A percentile compares a stretch with the other conserved stretches of the same genome.
These are phyloP conservation scores for Saccostrea echinata DNA, from an alignment of 1,140 invertebrate genomes.

Conservation along the genomic window DNA sequence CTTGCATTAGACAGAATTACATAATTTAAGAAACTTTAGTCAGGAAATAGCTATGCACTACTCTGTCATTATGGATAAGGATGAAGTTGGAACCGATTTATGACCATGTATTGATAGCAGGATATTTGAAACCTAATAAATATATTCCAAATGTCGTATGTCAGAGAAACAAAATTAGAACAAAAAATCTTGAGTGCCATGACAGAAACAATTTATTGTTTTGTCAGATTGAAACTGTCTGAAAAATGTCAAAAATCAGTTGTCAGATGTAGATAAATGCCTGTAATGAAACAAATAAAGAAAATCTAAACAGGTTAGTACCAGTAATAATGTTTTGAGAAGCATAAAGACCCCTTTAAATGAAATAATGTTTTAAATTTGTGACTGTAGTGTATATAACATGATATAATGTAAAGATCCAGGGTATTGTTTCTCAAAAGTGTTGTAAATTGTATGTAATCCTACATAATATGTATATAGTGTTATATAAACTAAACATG, in stretches of 20 bases:
- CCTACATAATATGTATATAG: no score
- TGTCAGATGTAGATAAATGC: neutral
- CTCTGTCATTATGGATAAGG: neutral
- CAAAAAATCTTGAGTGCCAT: neutral
- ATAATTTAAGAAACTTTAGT: neutral
- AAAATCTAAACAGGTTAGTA: neutral
- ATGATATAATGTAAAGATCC: no score
- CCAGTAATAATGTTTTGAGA: neutral
- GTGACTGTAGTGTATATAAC: neutral
- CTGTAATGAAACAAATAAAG: neutral
- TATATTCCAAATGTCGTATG: neutral
- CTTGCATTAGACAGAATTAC: neutral
- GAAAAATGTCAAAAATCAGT: neutral
- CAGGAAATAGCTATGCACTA: neutral
- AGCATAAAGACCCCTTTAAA: neutral
- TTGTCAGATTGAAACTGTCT: neutral
- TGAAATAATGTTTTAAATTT: neutral
- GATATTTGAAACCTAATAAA: neutral
- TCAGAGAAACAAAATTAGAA: neutral
- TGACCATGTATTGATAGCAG: neutral
- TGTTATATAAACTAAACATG: no score
- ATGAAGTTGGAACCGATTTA: neutral
- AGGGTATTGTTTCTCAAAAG: no score
- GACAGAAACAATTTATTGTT: neutral
- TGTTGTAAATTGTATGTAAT: no score